Percentiles rank a stretch among this genome's conserved stretches.
These are phyloP conservation scores for Pandemis cinnamomeana DNA, from an alignment of 2,888 invertebrate genomes.

Conservation along the genomic window DNA sequence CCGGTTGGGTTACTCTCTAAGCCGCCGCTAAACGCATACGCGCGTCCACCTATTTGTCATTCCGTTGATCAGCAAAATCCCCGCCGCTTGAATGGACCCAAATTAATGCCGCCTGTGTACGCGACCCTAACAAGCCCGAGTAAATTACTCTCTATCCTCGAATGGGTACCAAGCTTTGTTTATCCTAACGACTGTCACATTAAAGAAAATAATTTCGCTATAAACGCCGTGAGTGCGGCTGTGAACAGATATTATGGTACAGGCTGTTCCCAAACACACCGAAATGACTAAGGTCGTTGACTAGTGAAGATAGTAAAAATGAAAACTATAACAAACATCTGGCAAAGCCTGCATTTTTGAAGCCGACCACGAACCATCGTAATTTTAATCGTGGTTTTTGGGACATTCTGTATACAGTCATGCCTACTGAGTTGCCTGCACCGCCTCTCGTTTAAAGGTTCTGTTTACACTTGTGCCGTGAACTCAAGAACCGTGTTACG, in stretches of 20 bases:
- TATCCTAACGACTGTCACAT: conserved; percentile 43
- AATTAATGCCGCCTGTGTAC: conserved; percentile 39
- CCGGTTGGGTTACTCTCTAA: background rate
- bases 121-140: conserved; percentile 37
- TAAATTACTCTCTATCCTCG: conserved; percentile 40
- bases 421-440: conserved; percentile 34
- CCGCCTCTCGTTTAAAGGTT: conserved; percentile 57
- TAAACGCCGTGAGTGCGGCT: conserved; percentile 28
- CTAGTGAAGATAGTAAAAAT: no score
- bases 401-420: background rate
- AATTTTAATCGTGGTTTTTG: background rate
- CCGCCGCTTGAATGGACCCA: conserved; percentile 39
- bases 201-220: conserved; percentile 40
- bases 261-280: background rate
- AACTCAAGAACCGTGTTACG: conserved; percentile 76
- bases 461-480: conserved; percentile 70
- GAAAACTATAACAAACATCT: no score
- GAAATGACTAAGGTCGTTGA: background rate
- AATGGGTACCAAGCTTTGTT: conserved; percentile 40
- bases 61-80: conserved; percentile 39
- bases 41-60: conserved; percentile 38
- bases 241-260: background rate
- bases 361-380: no score
- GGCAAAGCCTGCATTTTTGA: no score
- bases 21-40: conserved; percentile 19